phyloP scores from a whole-genome alignment of 2,888 invertebrate species.

The Spialia ferax region DNA sequence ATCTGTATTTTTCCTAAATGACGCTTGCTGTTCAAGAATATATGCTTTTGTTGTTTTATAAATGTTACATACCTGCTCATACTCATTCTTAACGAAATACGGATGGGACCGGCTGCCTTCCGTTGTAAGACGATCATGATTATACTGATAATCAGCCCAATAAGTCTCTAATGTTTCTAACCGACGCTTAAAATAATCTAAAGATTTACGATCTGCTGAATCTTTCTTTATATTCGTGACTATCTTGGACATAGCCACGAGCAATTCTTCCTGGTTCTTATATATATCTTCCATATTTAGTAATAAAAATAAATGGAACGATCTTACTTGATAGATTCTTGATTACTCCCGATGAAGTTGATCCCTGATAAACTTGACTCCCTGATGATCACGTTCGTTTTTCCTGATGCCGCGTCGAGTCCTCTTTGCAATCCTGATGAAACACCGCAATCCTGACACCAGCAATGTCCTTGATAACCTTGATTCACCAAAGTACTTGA shows the following conservation, averaged over 20 bases:
- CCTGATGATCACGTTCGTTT: background rate
- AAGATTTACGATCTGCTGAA: conserved; percentile 39
- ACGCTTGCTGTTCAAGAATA: conserved; percentile 2
- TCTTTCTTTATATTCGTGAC: conserved; percentile 40
- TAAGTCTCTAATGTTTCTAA: conserved; percentile 39
- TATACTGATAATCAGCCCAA: conserved; percentile 41
- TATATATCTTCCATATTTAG: background rate
- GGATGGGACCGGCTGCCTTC: conserved; percentile 15
- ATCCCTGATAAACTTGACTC: background rate
- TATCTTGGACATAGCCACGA: background rate
- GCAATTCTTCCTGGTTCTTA: background rate
- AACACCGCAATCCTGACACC: too few species aligned
- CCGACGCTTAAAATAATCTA: conserved; percentile 42
- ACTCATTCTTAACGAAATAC: conserved; percentile 12
- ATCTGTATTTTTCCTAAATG: background rate
- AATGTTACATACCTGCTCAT: conserved; percentile 1
- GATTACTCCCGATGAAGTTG: background rate
- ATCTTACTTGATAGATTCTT: background rate
- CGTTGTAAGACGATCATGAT: conserved; percentile 35
- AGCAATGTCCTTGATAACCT: background rate
- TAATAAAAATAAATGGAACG: background rate
- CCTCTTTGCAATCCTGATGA: background rate
- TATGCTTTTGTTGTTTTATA: background rate
- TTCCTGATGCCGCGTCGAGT: background rate
- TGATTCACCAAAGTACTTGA: background rate